Base-by-base conservation (phyloP, 2,797 vertebrate genomes). In the Meriones psammophilus region DNA sequence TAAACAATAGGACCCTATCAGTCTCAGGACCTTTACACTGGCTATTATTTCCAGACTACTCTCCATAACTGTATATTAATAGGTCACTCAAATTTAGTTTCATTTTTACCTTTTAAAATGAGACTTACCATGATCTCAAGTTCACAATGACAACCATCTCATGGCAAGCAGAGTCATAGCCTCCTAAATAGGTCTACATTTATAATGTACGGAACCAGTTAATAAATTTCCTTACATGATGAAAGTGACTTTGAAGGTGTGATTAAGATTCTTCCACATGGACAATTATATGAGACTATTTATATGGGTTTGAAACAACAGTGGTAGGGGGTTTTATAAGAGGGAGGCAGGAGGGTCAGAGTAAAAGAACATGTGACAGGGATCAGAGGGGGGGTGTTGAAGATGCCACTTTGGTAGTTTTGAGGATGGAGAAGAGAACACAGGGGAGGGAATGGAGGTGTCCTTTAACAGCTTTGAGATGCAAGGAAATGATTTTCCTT, bases 381-480 rank as follows among this genome's bases (percentile, higher is more conserved):
- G 39, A 93, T 81, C 36, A 96, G 58, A 94, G 76, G 96, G 14
- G 91, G 42, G 58, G 30, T 33, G 71, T 84, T 91, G 58, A 86
- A 94, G 62, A 87, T 89, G 39, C 10, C 78, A 60, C 28, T 62
- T 84, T 66, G 36, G 10, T 94, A 77, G 50, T 33, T 95, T 89
- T 69, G 36, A 96, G 88, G 73, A 78, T 69, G 30, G 42, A 92
- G 30, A 66, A 89, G 84, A 83, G 64, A 71, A 24, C 58, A 80
- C 39, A 62, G 94, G 64, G 20, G 69, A 91, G 83, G 50, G 54
- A 87, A 87, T 46, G 42, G 20, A 80, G 39, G 22, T 69, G 17
- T 74, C 28, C 58, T 89, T 36, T 87, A 94, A n/a, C 95, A 83
- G 77, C 30, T 90, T 73, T n/a, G 85, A 89, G 87, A 89, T 80